phyloP scores from a whole-genome alignment of 1,140 invertebrate species.

The Drosophila yakuba region DNA sequence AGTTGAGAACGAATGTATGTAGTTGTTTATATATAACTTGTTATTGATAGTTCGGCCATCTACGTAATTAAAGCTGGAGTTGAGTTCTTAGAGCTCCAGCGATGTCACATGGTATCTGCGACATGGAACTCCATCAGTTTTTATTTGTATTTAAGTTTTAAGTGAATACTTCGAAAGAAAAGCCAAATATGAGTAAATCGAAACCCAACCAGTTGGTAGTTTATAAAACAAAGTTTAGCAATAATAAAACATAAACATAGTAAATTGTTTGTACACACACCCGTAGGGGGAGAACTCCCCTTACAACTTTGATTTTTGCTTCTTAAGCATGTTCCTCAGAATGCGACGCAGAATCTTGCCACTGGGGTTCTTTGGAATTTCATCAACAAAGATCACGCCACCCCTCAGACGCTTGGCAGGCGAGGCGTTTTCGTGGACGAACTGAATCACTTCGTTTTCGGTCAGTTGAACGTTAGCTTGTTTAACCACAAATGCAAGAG shows the following conservation, averaged over 20 bases:
- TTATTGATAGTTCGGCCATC: constrained; percentile 72
- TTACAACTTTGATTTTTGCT: constrained; percentile 82
- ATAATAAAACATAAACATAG: constrained; percentile 70
- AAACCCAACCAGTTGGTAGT: constrained; percentile 77
- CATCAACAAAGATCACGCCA: constrained; percentile 88
- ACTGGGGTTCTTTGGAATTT: constrained; percentile 88
- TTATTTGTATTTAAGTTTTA: constrained; percentile 80
- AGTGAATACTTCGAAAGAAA: constrained; percentile 69
- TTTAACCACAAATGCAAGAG: constrained; percentile 88
- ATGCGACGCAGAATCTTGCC: constrained; percentile 89
- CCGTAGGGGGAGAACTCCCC: background rate
- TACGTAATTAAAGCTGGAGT: constrained; percentile 40
- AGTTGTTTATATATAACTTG: constrained; percentile 67
- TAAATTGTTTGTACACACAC: constrained; percentile 63
- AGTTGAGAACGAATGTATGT: constrained; percentile 56
- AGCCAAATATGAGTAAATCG: constrained; percentile 59
- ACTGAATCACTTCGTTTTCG: constrained; percentile 86
- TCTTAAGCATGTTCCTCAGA: constrained; percentile 85
- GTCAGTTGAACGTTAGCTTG: constrained; percentile 85
- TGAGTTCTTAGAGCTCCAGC: constrained; percentile 9
- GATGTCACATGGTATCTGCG: constrained; percentile 14
- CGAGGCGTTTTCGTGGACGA: constrained; percentile 86
- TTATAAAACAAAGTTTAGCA: constrained; percentile 77
- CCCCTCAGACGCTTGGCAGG: constrained; percentile 87
- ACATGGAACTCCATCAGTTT: constrained; percentile 54